Evolutionary conservation across 2,888 invertebrate genomes (phyloP), one percentile per base, ranked within the genome.

Genomic region (Drosophila eohydei): DNA sequence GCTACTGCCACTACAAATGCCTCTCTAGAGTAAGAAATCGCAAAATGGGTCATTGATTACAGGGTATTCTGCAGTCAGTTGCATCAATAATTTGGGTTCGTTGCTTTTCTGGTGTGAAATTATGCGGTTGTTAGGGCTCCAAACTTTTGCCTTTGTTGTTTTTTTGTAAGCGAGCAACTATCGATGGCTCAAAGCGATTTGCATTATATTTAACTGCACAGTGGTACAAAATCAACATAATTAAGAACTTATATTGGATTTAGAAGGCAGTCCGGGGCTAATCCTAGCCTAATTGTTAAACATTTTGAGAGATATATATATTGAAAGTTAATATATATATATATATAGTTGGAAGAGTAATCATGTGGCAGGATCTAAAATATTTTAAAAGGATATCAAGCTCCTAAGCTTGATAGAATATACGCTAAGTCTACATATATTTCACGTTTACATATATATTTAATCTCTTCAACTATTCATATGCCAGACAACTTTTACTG

Each of bases 91-190:
- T 14, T 5, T 54, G 50, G 8, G 14, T 38, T 36, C 36, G 26
- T 58, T 67, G 50, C 51, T 70, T 43, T 70, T 71, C 26, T 68
- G 60, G 81, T 81, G 89, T 85, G 87, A 86, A 88, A 90, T 83
- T 90, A 81, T 90, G 86, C 84, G 83, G 90, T 86, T 89, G 90
- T 90, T 88, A 86, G 67, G 90, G 67, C 70, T 71, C 34, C 26
- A 71, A 80, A 69, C 56, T 81, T 78, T 52, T 41, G 50, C 51
- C 52, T 55, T 46, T 51, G 61, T 51, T 63, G 60, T 51, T 48
- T 51, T 41, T 54, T 65, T 62, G 51, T 36, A 60, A n/a, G 28
- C 48, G 66, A 60, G 74, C 62, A 73, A 65, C 63, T 80, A 64
- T 67, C 71, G 61, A 63, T 60, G 70, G 58, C 60, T 70, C 43